Base-by-base conservation (phyloP, 2,797 vertebrate species). In the Microctenopoma lineatum region DNA sequence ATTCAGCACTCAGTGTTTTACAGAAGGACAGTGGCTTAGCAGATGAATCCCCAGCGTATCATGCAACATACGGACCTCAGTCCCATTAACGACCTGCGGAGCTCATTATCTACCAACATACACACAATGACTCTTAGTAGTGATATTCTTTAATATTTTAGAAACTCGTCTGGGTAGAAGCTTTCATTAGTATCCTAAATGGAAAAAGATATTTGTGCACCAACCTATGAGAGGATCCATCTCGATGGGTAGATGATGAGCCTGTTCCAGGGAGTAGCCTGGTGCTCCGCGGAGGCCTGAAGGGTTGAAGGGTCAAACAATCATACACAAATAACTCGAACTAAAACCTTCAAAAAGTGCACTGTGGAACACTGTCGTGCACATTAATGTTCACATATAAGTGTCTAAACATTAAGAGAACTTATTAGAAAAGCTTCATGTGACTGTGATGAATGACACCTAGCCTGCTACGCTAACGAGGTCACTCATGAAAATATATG, bases 181-280 rank as follows among this genome's bases (percentile, higher is more conserved):
- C 44, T 46, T 14, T 32, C 14, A 3, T 6, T 26, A 18, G 27
- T 36, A 21, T 54, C 7, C 26, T 3, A 39, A 41, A 2, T 44
- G 7, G 1, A 3, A 18, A 48, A 58, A 4, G 11, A 32, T n/a
- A 7, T 38, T 4, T 32, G 47, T 26, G 27, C 27, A 81, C 94
- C 80, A 92, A 99, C 98, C 98, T 79, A 99, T 99, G 80, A 99
- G 92, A 73, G 98, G 96, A 86, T 99, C 98, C 98, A 99, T 99
- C 93, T 99, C 98, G 7, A 99, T 99, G 66, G 98, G 98, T 60
- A 99, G 96, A 85, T 99, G 98, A 90, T 99, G 98, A 72, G 98
- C 97, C 92, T 99, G 98, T 87, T 99, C 98, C 80, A 99, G 87
- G 53, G 98, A 99, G 83, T 99, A 99, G 70, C 98, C 98, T 27